These are phyloP conservation scores for Zygogramma bicolorata DNA, from an alignment of 2,888 invertebrate genomes.

Conservation along the genomic window DNA sequence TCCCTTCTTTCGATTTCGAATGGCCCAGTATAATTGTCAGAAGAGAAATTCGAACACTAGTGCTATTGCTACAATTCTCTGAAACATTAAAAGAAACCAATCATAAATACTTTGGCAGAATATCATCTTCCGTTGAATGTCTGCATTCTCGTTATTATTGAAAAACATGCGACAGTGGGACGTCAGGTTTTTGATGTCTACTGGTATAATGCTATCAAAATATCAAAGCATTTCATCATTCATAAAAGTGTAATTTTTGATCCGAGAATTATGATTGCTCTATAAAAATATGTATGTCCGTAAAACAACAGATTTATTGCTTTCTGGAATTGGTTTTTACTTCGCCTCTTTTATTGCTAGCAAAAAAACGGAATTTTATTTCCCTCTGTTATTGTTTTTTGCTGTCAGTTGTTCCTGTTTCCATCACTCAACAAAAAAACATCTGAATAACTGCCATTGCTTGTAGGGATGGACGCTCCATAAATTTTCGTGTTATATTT, in stretches of 20 bases:
- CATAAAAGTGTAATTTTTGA: conserved; percentile 38
- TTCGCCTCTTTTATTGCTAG: neutral
- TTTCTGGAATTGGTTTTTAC: conserved; percentile 24
- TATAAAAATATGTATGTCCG: conserved; percentile 44
- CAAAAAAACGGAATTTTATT: neutral
- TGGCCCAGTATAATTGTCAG: too few relatives aligned
- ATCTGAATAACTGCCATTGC: neutral
- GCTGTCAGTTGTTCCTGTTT: neutral
- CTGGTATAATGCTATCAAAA: conserved; percentile 37
- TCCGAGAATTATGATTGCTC: conserved; percentile 46
- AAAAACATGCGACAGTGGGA: conserved; percentile 18
- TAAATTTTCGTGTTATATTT: too few relatives aligned
- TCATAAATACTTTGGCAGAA: too few relatives aligned
- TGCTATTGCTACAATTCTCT: too few relatives aligned
- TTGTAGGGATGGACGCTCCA: too few relatives aligned
- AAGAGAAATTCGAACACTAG: too few relatives aligned
- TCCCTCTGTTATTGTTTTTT: neutral
- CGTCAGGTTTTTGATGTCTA: conserved; percentile 40
- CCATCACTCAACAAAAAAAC: neutral
- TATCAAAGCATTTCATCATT: conserved; percentile 43
- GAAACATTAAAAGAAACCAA: too few relatives aligned
- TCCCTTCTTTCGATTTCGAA: too few relatives aligned
- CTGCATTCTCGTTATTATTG: too few relatives aligned
- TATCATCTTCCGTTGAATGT: too few relatives aligned
- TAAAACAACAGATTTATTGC: conserved; percentile 44